These are phyloP conservation scores for Andrena cerasifolii DNA, from an alignment of 1,140 invertebrate genomes.

Conservation along the genomic window DNA sequence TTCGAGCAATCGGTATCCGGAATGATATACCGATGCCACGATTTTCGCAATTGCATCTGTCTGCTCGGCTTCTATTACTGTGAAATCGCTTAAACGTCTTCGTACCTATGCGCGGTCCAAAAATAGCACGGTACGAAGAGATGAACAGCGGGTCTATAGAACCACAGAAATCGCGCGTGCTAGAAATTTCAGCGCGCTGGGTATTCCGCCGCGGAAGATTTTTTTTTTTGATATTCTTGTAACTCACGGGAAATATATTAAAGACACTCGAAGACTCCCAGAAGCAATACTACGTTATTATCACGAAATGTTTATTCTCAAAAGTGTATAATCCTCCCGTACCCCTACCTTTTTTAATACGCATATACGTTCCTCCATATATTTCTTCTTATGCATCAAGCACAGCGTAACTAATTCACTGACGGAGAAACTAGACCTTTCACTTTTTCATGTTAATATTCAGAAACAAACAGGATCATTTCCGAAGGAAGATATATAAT, in stretches of 20 bases:
- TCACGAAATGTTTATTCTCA: not conserved
- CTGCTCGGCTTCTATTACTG: conserved; percentile 40
- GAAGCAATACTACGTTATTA: too few relatives aligned
- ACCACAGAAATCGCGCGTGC: conserved; percentile 36
- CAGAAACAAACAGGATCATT: too few relatives aligned
- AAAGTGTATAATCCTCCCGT: too few relatives aligned
- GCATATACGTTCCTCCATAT: too few relatives aligned
- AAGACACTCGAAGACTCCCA: not conserved
- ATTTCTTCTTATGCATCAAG: too few relatives aligned
- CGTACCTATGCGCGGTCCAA: conserved; percentile 39
- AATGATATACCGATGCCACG: conserved; percentile 14
- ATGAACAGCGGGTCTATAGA: conserved; percentile 42
- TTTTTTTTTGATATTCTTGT: not conserved
- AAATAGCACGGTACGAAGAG: conserved; percentile 41
- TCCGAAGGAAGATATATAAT: too few relatives aligned
- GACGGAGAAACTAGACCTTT: too few relatives aligned
- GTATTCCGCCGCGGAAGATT: not conserved
- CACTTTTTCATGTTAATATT: too few relatives aligned
- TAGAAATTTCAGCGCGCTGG: conserved; percentile 34
- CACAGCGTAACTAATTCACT: too few relatives aligned
- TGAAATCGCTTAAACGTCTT: conserved; percentile 43
- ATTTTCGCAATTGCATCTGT: conserved; percentile 49
- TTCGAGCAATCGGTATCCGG: not conserved
- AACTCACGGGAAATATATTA: not conserved
- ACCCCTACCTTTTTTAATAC: too few relatives aligned